Evolutionary conservation across 2,888 invertebrate species (phyloP).

Genomic region (Lutraria lutraria): DNA sequence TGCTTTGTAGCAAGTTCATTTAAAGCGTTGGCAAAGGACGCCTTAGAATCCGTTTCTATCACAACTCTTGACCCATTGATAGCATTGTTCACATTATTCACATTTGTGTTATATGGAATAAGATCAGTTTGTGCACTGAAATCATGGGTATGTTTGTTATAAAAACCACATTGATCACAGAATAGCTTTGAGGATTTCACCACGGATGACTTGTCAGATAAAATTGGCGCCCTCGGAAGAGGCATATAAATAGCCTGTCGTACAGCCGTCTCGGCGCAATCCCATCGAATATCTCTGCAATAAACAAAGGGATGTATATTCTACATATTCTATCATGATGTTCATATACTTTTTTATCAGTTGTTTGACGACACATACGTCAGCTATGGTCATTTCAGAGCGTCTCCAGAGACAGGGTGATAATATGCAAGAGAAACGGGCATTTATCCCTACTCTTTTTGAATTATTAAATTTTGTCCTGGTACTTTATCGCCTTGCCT

Average conservation of each 20-base stretch:
- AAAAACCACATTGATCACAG: constrained; percentile 69
- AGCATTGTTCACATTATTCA: not conserved
- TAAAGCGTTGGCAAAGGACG: constrained; percentile 44
- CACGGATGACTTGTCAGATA: not conserved
- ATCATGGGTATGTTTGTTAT: constrained; percentile 59
- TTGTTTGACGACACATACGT: no score
- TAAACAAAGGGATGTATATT: not conserved
- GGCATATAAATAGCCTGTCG: constrained; percentile 70
- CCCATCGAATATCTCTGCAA: constrained; percentile 74
- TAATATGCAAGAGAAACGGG: no score
- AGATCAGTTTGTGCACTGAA: constrained; percentile 61
- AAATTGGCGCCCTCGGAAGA: constrained; percentile 53
- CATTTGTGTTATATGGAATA: not conserved
- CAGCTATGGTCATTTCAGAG: no score
- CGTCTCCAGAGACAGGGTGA: no score
- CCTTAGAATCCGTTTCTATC: constrained; percentile 40
- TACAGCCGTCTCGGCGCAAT: constrained; percentile 72
- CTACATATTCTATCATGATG: no score
- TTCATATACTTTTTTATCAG: no score
- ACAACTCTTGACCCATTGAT: constrained; percentile 23
- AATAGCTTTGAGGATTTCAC: constrained; percentile 43
- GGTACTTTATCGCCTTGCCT: no score
- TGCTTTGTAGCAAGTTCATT: constrained; percentile 52
- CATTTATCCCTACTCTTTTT: no score
- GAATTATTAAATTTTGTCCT: no score